Percentiles rank a stretch among this genome's conserved stretches.
Evolutionary conservation across 2,113 vertebrate genomes (phyloP).

Genomic region (Collichthys lucidus): DNA sequence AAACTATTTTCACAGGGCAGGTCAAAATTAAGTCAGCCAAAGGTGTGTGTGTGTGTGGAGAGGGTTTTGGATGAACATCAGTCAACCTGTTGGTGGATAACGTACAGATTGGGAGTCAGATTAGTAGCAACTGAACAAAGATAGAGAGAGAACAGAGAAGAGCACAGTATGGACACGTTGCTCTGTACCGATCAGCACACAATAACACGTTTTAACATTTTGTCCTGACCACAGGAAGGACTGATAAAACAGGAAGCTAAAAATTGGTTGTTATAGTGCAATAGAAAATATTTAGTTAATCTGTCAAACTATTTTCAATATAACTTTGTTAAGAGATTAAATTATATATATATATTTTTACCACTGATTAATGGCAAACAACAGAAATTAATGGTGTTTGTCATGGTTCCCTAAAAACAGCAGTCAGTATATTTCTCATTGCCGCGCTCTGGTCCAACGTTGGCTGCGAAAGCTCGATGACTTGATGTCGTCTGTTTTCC

Average conservation of each 20-base stretch:
- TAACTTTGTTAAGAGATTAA: neutral
- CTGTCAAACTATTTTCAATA: neutral
- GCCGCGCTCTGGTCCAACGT: neutral
- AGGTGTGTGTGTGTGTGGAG: neutral
- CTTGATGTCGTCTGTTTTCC: conserved; percentile 11
- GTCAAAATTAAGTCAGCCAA: conserved; percentile 11
- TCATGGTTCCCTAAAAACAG: neutral
- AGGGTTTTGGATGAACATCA: conserved; percentile 57
- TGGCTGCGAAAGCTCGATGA: neutral
- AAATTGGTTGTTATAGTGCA: neutral
- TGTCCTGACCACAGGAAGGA: conserved; percentile 17
- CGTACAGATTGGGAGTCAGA: conserved; percentile 17
- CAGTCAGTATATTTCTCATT: neutral
- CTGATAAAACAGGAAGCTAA: neutral
- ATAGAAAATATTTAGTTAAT: neutral
- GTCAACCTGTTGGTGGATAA: conserved; percentile 18
- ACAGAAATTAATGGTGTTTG: neutral
- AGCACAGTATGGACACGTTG: conserved; percentile 14
- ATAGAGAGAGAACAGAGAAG: conserved; percentile 6
- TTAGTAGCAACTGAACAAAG: conserved; percentile 37
- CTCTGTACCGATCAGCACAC: conserved; percentile 11
- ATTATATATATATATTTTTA: neutral
- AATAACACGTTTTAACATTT: conserved; percentile 18
- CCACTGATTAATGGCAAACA: too few species aligned
- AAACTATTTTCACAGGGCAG: neutral